Conservation (phyloP, 1,140 invertebrate species). For the Apis laboriosa region DNA sequence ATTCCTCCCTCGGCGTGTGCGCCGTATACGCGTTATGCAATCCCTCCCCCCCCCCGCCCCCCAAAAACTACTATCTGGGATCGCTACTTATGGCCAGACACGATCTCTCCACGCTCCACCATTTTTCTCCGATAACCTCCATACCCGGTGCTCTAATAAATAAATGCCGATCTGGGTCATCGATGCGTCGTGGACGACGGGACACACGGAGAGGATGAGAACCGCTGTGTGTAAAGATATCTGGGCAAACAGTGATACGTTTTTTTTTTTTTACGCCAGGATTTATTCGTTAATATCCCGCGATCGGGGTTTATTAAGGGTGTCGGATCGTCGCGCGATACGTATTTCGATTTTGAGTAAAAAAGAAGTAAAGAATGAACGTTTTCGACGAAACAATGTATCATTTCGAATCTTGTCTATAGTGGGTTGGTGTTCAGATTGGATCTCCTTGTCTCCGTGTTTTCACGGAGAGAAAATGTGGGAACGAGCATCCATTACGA, state of each 20-base stretch:
- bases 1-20: not conserved
- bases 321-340: no score
- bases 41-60: not conserved
- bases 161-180: conserved; percentile 61
- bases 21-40: conserved; percentile 12
- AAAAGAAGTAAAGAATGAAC: no score
- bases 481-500: no score
- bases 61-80: conserved; percentile 52
- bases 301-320: no score
- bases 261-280: not conserved
- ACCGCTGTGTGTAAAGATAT: not conserved
- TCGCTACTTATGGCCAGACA: conserved; percentile 66
- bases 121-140: conserved; percentile 61
- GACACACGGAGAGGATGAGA: not conserved
- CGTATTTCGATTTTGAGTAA: no score
- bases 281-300: no score
- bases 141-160: conserved; percentile 50
- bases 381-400: no score
- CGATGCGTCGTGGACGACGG: conserved; percentile 16
- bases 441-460: no score
- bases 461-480: no score
- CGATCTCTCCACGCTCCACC: conserved; percentile 51
- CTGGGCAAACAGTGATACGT: not conserved
- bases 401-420: no score
- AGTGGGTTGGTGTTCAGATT: no score